Percentiles rank a stretch among this genome's conserved stretches.
phyloP scores from a whole-genome alignment of 2,113 vertebrate genomes.

The Tapirus terrestris region DNA sequence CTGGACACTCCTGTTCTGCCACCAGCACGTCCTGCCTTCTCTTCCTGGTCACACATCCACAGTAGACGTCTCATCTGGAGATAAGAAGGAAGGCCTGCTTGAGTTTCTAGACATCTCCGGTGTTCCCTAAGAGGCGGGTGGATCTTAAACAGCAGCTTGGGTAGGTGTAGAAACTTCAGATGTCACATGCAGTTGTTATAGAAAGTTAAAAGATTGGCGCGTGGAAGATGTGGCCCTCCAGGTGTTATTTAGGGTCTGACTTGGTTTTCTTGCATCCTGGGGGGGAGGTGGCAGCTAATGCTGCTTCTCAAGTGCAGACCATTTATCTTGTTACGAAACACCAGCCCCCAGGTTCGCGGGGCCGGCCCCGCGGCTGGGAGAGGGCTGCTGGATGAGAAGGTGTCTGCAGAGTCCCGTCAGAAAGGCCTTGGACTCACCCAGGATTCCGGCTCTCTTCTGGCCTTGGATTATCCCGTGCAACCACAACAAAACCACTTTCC shows the following conservation, averaged over 20 bases:
- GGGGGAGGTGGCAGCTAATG: neutral
- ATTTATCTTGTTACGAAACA: neutral
- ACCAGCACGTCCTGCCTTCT: neutral
- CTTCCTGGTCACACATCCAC: neutral
- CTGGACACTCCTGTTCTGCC: neutral
- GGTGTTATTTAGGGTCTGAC: neutral
- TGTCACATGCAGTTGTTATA: neutral
- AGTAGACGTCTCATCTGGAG: neutral
- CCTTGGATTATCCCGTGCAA: neutral
- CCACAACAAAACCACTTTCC: neutral
- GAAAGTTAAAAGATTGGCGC: neutral
- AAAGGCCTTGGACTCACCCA: neutral
- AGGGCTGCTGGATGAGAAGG: accelerated
- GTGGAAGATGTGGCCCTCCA: neutral
- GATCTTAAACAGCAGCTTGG: neutral
- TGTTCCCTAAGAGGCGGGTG: neutral
- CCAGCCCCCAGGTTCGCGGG: neutral
- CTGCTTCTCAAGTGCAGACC: neutral
- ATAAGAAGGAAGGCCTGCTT: neutral
- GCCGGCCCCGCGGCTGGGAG: neutral
- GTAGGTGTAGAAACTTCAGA: neutral
- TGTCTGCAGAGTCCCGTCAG: neutral
- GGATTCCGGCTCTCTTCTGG: neutral
- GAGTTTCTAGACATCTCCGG: neutral
- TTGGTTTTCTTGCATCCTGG: neutral